A percentile compares a stretch with the other conserved stretches of the same genome.
Conservation (phyloP, 2,888 invertebrate species). For the Aspidiotus destructor region DNA sequence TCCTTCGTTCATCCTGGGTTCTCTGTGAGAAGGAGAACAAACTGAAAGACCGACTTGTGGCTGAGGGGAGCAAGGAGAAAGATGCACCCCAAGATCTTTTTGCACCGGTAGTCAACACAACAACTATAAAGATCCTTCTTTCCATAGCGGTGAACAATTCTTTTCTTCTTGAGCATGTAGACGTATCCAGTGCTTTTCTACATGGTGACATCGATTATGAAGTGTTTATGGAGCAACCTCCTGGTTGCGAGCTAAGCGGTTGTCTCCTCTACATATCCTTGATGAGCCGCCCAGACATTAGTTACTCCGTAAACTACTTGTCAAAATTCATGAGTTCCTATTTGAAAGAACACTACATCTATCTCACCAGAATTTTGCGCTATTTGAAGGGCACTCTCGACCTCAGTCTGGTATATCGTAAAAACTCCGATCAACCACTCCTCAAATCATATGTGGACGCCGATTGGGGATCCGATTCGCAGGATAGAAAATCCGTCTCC, state of each 20-base stretch:
- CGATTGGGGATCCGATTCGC: constrained; percentile 16
- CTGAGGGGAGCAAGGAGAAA: not conserved
- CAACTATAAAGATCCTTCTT: not conserved
- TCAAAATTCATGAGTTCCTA: too few relatives aligned
- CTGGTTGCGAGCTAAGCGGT: not conserved
- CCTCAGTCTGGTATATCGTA: too few relatives aligned
- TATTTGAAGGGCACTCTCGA: too few relatives aligned
- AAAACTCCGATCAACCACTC: too few relatives aligned
- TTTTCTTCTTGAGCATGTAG: not conserved
- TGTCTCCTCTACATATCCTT: too few relatives aligned
- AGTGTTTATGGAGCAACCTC: not conserved
- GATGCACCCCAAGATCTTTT: not conserved
- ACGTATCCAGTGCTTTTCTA: not conserved
- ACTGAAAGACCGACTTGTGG: not conserved
- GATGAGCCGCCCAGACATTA: too few relatives aligned
- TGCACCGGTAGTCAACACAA: not conserved
- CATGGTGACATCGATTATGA: not conserved
- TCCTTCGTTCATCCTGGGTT: not conserved
- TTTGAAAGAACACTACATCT: too few relatives aligned
- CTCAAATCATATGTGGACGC: constrained; percentile 19
- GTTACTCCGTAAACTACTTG: too few relatives aligned
- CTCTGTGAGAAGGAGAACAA: not conserved
- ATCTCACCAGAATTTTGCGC: too few relatives aligned
- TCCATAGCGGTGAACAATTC: not conserved
- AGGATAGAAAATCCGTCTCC: constrained; percentile 22